Conservation (phyloP, 2,888 invertebrate species). For the Amphimallon solstitiale region DNA sequence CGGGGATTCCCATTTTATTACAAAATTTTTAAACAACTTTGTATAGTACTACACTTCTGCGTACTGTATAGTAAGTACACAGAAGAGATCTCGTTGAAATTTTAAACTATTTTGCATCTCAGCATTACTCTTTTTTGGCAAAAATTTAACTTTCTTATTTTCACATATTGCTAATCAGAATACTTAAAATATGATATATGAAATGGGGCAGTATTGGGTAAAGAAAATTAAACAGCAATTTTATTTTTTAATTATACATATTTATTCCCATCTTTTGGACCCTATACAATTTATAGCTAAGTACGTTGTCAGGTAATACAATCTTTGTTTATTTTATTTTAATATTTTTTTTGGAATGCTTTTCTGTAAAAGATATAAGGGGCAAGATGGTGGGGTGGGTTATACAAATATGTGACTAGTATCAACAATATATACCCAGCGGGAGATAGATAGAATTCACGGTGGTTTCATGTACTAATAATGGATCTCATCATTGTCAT, state of each 20-base stretch:
- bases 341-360: constrained; percentile 64
- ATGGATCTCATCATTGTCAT: constrained; percentile 1
- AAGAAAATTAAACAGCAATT: constrained; percentile 9
- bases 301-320: constrained; percentile 69
- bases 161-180: too few relatives aligned
- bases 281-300: constrained; percentile 78
- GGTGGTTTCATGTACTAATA: constrained; percentile 1
- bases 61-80: too few relatives aligned
- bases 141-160: too few relatives aligned
- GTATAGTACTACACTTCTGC: too few relatives aligned
- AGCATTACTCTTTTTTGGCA: too few relatives aligned
- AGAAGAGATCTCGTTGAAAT: too few relatives aligned
- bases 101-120: too few relatives aligned
- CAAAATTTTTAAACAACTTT: too few relatives aligned
- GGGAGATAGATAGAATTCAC: constrained; percentile 31
- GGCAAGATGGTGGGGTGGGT: constrained; percentile 64
- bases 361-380: constrained; percentile 61
- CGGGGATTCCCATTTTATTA: too few relatives aligned
- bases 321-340: constrained; percentile 65
- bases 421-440: constrained; percentile 57
- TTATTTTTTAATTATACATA: constrained; percentile 68
- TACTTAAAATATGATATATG: too few relatives aligned
- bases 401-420: constrained; percentile 64
- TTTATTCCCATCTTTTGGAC: constrained; percentile 80
- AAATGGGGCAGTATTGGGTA: neutral